Evolutionary conservation across 2,113 vertebrate species (phyloP).

Genomic region (Trogon melanurus): DNA sequence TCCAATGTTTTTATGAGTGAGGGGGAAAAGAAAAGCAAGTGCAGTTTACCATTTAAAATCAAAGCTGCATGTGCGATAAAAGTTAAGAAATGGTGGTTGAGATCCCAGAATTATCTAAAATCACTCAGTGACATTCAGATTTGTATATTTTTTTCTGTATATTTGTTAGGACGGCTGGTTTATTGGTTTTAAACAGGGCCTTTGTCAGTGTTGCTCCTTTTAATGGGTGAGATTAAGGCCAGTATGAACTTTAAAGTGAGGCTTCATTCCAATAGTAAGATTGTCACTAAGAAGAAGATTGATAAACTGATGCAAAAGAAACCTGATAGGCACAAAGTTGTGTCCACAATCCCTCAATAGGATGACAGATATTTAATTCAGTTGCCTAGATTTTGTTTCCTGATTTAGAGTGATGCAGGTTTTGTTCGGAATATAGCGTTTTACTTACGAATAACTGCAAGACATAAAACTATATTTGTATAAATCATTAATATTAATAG

Average conservation of each 20-base stretch:
- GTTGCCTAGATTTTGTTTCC: background rate
- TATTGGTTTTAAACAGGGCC: background rate
- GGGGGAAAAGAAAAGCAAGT: background rate
- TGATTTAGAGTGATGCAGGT: background rate
- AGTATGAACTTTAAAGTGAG: background rate
- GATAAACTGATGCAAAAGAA: background rate
- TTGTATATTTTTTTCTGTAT: fast-evolving
- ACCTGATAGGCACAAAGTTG: background rate
- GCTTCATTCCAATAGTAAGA: background rate
- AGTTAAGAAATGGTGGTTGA: background rate
- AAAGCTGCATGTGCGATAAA: background rate
- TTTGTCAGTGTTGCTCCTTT: background rate
- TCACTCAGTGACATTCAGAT: background rate
- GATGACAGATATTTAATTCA: background rate
- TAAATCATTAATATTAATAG: background rate
- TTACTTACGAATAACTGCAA: background rate
- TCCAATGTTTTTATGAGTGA: background rate
- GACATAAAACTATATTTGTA: background rate
- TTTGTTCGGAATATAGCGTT: background rate
- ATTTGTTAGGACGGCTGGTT: background rate
- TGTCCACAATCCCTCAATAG: background rate
- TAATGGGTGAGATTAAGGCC: background rate
- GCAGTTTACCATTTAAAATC: background rate
- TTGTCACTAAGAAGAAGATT: background rate
- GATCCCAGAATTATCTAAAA: background rate